Conservation (phyloP, 2,113 vertebrate genomes). For the Psettodes erumei region DNA sequence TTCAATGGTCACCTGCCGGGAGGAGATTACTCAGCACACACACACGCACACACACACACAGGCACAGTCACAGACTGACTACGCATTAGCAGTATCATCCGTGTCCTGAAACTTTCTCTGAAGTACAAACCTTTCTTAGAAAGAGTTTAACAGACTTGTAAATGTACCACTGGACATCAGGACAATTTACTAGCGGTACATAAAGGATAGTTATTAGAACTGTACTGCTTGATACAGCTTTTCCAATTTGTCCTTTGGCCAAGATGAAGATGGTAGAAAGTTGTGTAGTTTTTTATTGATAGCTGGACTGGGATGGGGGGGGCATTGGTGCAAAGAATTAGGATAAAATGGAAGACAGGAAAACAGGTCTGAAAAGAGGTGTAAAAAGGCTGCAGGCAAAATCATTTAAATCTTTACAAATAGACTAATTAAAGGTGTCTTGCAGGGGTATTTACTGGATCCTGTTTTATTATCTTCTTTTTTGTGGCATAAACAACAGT, state of each 20-base stretch:
- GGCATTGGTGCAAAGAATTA: neutral
- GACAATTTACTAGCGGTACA: neutral
- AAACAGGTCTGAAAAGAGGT: neutral
- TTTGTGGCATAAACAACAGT: neutral
- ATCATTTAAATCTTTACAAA: neutral
- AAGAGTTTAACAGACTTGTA: neutral
- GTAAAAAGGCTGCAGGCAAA: neutral
- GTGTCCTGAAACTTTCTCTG: neutral
- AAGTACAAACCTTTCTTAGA: neutral
- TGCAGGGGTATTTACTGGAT: neutral
- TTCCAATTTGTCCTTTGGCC: neutral
- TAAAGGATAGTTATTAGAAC: neutral
- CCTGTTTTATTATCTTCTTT: constrained; percentile 4
- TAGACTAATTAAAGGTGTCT: neutral
- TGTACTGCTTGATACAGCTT: neutral
- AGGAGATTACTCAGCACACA: constrained; percentile 53
- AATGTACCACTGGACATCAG: neutral
- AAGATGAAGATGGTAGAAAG: neutral
- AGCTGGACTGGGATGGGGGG: neutral
- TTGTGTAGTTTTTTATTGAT: too few species aligned
- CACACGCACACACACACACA: constrained; percentile 9
- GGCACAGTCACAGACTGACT: constrained; percentile 11
- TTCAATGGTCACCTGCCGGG: constrained; percentile 80
- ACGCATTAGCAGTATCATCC: neutral
- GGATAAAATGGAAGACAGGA: neutral